A percentile compares a stretch with the other conserved stretches of the same genome.
These are phyloP conservation scores for Acanthopleura granulata DNA, from an alignment of 2,888 invertebrate species.

Conservation along the genomic window DNA sequence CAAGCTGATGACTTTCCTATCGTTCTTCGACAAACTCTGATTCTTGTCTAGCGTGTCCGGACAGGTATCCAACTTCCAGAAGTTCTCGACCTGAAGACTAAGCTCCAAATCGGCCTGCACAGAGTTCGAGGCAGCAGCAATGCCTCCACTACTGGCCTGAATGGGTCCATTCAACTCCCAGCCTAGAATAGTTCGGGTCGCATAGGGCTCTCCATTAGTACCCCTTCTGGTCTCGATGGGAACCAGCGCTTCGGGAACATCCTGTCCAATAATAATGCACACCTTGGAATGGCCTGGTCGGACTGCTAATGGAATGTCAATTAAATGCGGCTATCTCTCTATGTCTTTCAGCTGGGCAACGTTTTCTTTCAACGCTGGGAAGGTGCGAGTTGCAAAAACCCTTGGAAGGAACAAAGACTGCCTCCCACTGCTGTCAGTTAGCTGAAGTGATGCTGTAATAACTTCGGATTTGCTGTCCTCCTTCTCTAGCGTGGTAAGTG, in stretches of 20 bases:
- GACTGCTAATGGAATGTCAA: neutral
- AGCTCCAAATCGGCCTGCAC: conserved; percentile 77
- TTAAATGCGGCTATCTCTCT: neutral
- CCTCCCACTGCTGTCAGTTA: neutral
- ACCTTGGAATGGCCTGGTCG: neutral
- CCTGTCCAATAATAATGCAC: neutral
- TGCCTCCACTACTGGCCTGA: neutral
- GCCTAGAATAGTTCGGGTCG: conserved; percentile 23
- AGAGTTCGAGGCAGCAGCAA: conserved; percentile 15
- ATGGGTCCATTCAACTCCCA: conserved; percentile 28
- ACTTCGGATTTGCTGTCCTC: neutral
- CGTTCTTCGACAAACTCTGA: conserved; percentile 84
- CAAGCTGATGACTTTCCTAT: conserved; percentile 14
- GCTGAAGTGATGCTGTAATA: neutral
- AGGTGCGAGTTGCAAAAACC: neutral
- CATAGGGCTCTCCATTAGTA: conserved; percentile 23
- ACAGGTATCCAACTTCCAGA: conserved; percentile 26
- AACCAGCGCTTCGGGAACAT: neutral
- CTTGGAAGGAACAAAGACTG: neutral
- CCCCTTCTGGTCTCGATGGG: neutral
- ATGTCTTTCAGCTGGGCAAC: no score
- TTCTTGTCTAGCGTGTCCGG: conserved; percentile 79
- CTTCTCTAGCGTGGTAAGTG: neutral
- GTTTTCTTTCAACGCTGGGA: no score
- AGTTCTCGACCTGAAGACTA: conserved; percentile 84